phyloP scores from a whole-genome alignment of 2,797 vertebrate species.

The Silurus lanzhouensis region DNA sequence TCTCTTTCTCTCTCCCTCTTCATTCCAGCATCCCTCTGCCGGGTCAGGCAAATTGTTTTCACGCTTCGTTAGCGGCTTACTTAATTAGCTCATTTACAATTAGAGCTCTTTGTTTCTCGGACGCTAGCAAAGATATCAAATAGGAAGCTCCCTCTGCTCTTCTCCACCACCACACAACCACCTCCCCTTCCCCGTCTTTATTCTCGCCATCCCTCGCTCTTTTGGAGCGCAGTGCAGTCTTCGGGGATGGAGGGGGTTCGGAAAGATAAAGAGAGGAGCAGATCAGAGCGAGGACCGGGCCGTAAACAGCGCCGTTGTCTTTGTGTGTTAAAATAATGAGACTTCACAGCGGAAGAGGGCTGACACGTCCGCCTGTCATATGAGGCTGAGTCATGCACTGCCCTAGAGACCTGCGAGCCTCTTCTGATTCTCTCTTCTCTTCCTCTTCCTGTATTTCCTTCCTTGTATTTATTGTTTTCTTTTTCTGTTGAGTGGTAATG shows the following conservation, averaged over 20 bases:
- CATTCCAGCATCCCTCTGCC: constrained; percentile 61
- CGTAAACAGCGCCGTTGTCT: constrained; percentile 65
- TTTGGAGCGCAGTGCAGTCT: constrained; percentile 55
- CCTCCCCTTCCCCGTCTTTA: constrained; percentile 32
- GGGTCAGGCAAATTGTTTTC: constrained; percentile 91
- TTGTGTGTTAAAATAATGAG: constrained; percentile 70
- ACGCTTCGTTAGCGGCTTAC: constrained; percentile 88
- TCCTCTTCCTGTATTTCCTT: not conserved
- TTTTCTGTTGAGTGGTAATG: constrained; percentile 20
- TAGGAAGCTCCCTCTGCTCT: constrained; percentile 50
- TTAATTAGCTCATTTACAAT: constrained; percentile 87
- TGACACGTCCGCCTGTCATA: constrained; percentile 58
- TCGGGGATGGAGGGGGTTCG: constrained; percentile 50
- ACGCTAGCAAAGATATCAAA: constrained; percentile 87
- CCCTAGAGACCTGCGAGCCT: constrained; percentile 43
- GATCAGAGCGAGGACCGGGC: constrained; percentile 63
- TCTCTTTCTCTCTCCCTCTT: constrained; percentile 18
- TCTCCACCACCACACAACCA: not conserved
- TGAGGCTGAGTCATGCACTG: constrained; percentile 49
- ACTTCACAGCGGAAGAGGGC: constrained; percentile 60
- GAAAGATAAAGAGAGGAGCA: constrained; percentile 51
- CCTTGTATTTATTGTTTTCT: constrained; percentile 1
- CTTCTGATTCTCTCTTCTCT: not conserved
- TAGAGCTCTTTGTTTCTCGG: constrained; percentile 82
- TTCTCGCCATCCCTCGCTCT: constrained; percentile 48